Conservation (phyloP, 2,797 vertebrate genomes). For the Threskiornis aethiopicus region DNA sequence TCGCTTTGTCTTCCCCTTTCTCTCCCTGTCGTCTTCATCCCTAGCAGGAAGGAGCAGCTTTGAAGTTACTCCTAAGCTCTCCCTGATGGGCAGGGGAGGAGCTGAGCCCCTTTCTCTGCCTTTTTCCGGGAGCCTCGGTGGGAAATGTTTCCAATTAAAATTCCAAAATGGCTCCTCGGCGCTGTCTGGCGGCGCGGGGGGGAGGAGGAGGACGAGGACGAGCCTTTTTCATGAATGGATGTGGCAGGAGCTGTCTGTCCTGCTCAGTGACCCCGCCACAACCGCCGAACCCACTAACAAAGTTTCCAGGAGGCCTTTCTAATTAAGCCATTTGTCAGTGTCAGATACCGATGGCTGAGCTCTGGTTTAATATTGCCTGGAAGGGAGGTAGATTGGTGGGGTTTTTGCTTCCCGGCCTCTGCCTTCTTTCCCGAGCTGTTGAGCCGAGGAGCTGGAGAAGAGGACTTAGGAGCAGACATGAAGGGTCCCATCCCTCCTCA, state of each 20-base stretch:
- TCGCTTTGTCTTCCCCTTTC: background rate
- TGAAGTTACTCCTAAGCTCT: background rate
- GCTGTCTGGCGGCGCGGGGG: conserved; percentile 72
- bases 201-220: conserved; percentile 42
- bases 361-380: background rate
- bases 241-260: conserved; percentile 60
- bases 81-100: background rate
- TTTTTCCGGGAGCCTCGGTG: conserved; percentile 32
- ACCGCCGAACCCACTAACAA: conserved; percentile 29
- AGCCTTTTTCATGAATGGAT: conserved; percentile 85
- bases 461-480: fast-evolving
- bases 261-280: conserved; percentile 30
- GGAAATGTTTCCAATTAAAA: conserved; percentile 88
- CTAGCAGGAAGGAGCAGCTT: background rate
- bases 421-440: background rate
- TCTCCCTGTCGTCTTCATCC: background rate
- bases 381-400: background rate
- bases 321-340: conserved; percentile 56
- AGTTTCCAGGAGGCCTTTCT: conserved; percentile 54
- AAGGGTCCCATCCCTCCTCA: background rate
- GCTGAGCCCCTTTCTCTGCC: background rate
- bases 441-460: background rate
- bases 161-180: conserved; percentile 88
- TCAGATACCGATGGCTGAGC: background rate
- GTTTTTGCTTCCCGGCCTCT: background rate